Percentiles rank a stretch among this genome's conserved stretches.
Evolutionary conservation across 1,140 invertebrate genomes (phyloP).

Genomic region (Aphaenogaster rudis): DNA sequence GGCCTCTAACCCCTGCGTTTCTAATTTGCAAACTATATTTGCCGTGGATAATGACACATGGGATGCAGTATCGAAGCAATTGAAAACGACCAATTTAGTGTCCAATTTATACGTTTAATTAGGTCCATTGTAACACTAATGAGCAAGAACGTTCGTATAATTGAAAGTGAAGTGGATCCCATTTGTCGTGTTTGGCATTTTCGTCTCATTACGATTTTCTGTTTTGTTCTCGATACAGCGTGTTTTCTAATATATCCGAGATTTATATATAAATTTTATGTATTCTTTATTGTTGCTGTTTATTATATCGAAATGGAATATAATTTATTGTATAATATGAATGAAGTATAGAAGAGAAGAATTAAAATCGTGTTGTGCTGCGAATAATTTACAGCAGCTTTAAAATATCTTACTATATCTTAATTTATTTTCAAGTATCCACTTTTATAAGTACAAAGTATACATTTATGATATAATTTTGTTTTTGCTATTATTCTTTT

Average conservation of each 20-base stretch:
- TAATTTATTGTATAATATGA: neutral
- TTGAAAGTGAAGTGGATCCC: conserved; percentile 29
- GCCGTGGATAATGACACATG: conserved; percentile 47
- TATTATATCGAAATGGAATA: neutral
- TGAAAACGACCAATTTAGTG: conserved; percentile 43
- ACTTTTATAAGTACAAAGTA: neutral
- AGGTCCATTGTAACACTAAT: conserved; percentile 40
- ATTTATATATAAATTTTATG: neutral
- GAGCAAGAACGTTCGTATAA: conserved; percentile 26
- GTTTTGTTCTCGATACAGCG: neutral
- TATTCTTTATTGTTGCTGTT: neutral
- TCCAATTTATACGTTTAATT: conserved; percentile 58
- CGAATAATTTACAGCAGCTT: neutral
- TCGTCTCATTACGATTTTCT: neutral
- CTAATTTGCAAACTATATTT: conserved; percentile 56
- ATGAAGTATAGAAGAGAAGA: neutral
- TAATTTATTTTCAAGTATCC: neutral
- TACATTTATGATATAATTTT: neutral
- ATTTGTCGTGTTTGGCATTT: conserved; percentile 16
- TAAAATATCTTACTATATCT: neutral
- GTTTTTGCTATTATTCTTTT: neutral
- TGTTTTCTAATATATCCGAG: neutral
- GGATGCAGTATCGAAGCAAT: conserved; percentile 14
- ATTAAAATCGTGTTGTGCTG: neutral
- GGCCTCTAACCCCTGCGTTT: conserved; percentile 12